Conservation (phyloP, 2,797 vertebrate genomes). For the Lacerta viridis region DNA sequence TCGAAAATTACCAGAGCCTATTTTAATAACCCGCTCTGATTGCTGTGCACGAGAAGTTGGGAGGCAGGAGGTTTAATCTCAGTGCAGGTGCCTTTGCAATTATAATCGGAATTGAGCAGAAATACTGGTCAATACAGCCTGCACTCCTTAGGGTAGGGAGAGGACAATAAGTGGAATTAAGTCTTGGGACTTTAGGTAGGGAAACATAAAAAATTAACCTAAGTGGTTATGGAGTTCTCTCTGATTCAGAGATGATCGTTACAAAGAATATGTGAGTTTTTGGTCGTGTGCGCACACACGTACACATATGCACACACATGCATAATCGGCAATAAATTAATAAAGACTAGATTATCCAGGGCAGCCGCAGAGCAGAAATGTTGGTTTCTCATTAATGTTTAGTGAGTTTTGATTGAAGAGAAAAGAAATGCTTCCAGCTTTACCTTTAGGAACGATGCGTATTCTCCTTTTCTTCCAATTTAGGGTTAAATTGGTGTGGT, state of each 20-base stretch:
- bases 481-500: conserved; percentile 51
- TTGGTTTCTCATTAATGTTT: conserved; percentile 35
- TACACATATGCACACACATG: neutral
- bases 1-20: conserved; percentile 74
- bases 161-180: conserved; percentile 70
- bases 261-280: neutral
- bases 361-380: conserved; percentile 13
- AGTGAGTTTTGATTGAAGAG: conserved; percentile 50
- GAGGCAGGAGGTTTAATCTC: conserved; percentile 73
- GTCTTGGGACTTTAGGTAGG: conserved; percentile 58
- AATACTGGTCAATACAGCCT: conserved; percentile 72
- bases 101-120: conserved; percentile 76
- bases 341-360: neutral
- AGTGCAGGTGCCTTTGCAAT: conserved; percentile 71
- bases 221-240: conserved; percentile 47
- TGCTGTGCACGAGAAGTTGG: conserved; percentile 64
- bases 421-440: neutral
- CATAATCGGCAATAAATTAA: conserved; percentile 24
- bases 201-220: conserved; percentile 67
- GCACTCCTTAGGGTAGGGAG: conserved; percentile 60
- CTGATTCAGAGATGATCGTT: conserved; percentile 37
- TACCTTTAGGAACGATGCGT: conserved; percentile 40
- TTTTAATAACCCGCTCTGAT: conserved; percentile 77
- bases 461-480: conserved; percentile 47
- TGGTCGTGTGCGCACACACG: neutral